Evolutionary conservation across 53 echinoderm and acorn worm genomes (phyloP), one percentile per base, ranked within the genome.

Genomic region (Holothuria scabra): DNA sequence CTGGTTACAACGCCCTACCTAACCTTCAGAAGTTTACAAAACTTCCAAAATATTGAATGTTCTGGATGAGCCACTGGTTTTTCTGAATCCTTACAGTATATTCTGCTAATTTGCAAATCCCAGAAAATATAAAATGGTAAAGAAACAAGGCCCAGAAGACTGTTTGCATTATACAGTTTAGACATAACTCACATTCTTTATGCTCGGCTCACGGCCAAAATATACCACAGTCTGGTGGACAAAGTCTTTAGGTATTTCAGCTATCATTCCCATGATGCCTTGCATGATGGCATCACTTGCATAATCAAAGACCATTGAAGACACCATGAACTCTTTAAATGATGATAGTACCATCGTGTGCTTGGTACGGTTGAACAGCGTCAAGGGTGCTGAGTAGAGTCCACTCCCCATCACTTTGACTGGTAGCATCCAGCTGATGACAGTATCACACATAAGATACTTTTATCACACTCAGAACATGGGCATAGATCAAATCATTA

Each of bases 291-390:
- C 69, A 28, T 82, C 70, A 23, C 57, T 59, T 46, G 62, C 46
- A 60, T 29, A 28, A 28, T 85, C 75, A 66, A 56, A 49, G 18
- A 81, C 46, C 55, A 87, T 26, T 14, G 87, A 87, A 41, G 80
- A 80, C 22, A 38, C 68, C 87, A 87, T 87, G 60, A 87, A 87
- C 72, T 87, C 82, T 23, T 67, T 69, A 19, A 82, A 81, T 1
- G 82, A 46, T 65, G 82, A 68, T 0, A 87, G 22, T 20, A 87
- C 74, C 61, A 87, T 46, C 21, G 87, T 82, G 59, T 71, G 61
- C 21, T 57, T 74, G 14, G 60, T 59, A 34, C 62, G 60, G 76
- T 85, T 75, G 44, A 85, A 85, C n/a, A 85, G 13, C 25, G 64
- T 63, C 49, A 76, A 30, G 2, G 85, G 85, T 14, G 75, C 85